Conservation (phyloP, 2,113 vertebrate genomes). For the Cheirogaleus medius region DNA sequence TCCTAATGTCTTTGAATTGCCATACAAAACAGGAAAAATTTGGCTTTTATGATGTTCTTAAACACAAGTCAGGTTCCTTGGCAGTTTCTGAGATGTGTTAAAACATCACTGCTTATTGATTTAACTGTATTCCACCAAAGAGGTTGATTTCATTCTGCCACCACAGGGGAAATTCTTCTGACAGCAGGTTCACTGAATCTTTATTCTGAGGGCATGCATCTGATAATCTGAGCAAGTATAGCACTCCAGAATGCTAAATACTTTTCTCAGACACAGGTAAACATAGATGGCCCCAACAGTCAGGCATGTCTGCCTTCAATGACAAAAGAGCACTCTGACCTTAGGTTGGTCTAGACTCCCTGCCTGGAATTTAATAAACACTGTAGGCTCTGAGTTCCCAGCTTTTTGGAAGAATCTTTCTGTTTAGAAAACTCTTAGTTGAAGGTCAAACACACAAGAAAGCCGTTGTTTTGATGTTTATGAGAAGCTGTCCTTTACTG, state of each 20-base stretch:
- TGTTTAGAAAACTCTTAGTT: constrained; percentile 39
- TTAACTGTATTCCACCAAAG: constrained; percentile 27
- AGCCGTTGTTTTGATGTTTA: background rate
- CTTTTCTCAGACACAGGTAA: constrained; percentile 15
- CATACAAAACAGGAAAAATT: background rate
- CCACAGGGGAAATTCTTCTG: background rate
- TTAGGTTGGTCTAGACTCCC: background rate
- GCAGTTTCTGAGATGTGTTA: constrained; percentile 20
- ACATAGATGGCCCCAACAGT: background rate
- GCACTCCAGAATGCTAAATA: background rate
- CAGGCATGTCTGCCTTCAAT: background rate
- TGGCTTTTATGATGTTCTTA: background rate
- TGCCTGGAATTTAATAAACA: background rate
- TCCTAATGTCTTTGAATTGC: background rate
- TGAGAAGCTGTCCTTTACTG: background rate
- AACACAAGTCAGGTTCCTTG: background rate
- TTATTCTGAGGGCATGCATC: background rate
- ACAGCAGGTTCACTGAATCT: background rate
- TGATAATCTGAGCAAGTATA: background rate
- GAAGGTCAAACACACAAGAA: background rate
- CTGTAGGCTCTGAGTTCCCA: background rate
- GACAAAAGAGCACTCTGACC: background rate
- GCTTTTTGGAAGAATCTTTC: background rate
- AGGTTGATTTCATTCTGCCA: background rate
- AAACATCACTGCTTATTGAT: background rate